A percentile compares a stretch with the other conserved stretches of the same genome.
Conservation (phyloP, 2,113 vertebrate genomes). For the pig (Sus scrofa) region T2T-Sscrofa CM000817.6:36951001-36951500, state of each 20-base stretch:
- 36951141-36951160: not conserved
- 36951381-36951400: not conserved
- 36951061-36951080: too few relatives aligned
- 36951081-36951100: too few relatives aligned
- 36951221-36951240: not conserved
- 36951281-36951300: not conserved
- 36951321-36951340: not conserved
- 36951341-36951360: not conserved
- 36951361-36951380: not conserved
- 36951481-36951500: not conserved
- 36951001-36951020: too few relatives aligned
- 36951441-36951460: not conserved
- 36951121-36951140: too few relatives aligned
- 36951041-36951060: too few relatives aligned
- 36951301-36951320: not conserved
- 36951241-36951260: not conserved
- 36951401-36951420: not conserved
- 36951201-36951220: not conserved
- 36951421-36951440: not conserved
- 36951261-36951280: not conserved
- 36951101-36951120: too few relatives aligned
- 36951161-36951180: too few relatives aligned
- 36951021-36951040: too few relatives aligned
- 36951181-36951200: not conserved
- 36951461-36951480: not conserved